These are phyloP conservation scores for Hemicordylus capensis DNA, from an alignment of 2,113 vertebrate species.

Conservation along the genomic window DNA sequence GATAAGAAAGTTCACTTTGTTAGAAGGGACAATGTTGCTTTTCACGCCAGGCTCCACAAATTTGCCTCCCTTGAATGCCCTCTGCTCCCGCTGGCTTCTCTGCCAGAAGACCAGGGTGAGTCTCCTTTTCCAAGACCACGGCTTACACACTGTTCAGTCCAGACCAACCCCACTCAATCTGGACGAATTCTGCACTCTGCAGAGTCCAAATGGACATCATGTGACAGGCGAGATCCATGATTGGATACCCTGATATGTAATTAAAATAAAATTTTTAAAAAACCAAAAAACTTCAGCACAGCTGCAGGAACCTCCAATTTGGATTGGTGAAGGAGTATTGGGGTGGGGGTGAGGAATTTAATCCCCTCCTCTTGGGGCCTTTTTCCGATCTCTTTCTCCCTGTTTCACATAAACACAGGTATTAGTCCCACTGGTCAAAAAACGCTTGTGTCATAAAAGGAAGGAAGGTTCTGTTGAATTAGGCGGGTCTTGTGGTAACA, in stretches of 20 bases:
- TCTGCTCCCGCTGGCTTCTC: not conserved
- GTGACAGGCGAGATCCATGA: not conserved
- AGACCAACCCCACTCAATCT: not conserved
- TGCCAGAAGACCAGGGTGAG: not conserved
- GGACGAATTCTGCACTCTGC: not conserved
- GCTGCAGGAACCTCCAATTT: not conserved
- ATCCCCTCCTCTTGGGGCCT: not conserved
- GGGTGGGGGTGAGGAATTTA: not conserved
- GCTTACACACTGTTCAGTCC: not conserved
- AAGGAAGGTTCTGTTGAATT: too few relatives aligned
- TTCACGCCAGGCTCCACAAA: conserved; percentile 39
- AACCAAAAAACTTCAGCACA: not conserved
- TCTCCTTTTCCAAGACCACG: not conserved
- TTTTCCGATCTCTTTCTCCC: not conserved
- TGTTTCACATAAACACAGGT: too few relatives aligned
- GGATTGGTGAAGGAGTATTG: not conserved
- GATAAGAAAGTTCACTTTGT: conserved; percentile 75
- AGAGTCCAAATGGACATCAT: not conserved
- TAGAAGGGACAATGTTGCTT: conserved; percentile 66
- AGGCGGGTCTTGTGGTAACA: too few relatives aligned
- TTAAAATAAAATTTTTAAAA: too few relatives aligned
- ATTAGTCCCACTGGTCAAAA: too few relatives aligned
- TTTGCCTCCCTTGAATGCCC: not conserved
- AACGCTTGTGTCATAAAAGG: too few relatives aligned
- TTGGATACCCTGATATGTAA: too few relatives aligned